These are phyloP conservation scores for Philopotamus ludificatus DNA, from an alignment of 1,140 invertebrate genomes.

Conservation along the genomic window DNA sequence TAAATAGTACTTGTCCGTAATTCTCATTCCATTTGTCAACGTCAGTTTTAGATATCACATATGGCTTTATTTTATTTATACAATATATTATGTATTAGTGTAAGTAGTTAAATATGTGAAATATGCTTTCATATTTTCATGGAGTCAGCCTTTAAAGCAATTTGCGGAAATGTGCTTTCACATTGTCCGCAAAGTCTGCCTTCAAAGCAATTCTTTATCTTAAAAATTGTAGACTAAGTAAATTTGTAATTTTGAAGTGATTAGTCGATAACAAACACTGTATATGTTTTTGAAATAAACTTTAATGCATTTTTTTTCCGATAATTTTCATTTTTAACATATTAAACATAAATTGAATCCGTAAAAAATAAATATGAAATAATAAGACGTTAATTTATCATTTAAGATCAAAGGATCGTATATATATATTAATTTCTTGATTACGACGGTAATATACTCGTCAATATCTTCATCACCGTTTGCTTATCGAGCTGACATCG, in stretches of 20 bases:
- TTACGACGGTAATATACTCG: conserved; percentile 56
- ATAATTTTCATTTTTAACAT: neutral
- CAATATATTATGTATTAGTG: too few species aligned
- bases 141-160: too few species aligned
- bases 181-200: conserved; percentile 16
- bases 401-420: neutral
- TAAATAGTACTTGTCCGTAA: too few species aligned
- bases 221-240: conserved; percentile 27
- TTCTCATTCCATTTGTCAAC: too few species aligned
- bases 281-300: conserved; percentile 23
- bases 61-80: too few species aligned
- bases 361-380: neutral
- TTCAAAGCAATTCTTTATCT: conserved; percentile 10
- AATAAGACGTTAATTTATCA: neutral
- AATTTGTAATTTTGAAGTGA: conserved; percentile 26
- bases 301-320: conserved; percentile 5
- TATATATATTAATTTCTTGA: neutral
- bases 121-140: conserved; percentile 1
- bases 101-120: conserved; percentile 13
- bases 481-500: conserved; percentile 67
- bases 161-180: conserved; percentile 5
- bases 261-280: neutral
- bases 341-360: neutral
- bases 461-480: conserved; percentile 61
- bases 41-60: too few species aligned